Base-by-base conservation (phyloP, 2,888 invertebrate genomes). In the Julus scanicus region DNA sequence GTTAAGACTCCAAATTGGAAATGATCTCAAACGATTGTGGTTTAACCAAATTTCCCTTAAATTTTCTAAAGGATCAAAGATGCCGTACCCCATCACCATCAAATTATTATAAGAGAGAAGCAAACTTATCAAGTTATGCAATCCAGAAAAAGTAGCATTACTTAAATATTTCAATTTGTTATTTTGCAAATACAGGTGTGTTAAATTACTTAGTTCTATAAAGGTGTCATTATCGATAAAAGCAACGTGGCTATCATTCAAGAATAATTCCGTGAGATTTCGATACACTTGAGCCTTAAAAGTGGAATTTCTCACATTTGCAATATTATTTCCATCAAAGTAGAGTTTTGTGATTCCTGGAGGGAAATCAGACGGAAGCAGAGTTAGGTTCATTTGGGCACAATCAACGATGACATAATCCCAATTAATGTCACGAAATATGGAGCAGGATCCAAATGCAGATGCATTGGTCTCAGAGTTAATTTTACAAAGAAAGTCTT, bases 1-100 rank as follows among this genome's bases (percentile, higher is more conserved):
- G 15, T 40, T 0, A 20, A 86, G 71, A 0, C 15, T 48, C 88
- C 88, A 88, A 86, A 86, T 80, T 13, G 88, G 88, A 44, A 86
- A 88, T 17, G 49, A 2, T 11, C 37, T 13, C 6, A 88, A 49
- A 8, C 29, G 37, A 48, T 87, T 87, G 11, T 83, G 2, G 15
- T 44, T n/a, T 17, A 88, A 40, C 9, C 8, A 37, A 11, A 49
- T 1, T 6, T 37, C 3, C 1, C 17, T 80, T 37, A 88, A 44
- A 2, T 53, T 40, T 3, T 0, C 0, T 49, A 88, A 71, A 1
- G 29, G 84, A 20, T 8, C 2, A 48, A 88, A 88, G 20, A 29
- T 29, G 0, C 3, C 1, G 13, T 84, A 37, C 0, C 44, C 44
- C 11, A 88, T 80, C 11, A 29, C 3, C 3, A 11, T 37, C 17